Base-by-base conservation (phyloP, 1,140 invertebrate genomes). In the Drosophila sp. region DNA sequence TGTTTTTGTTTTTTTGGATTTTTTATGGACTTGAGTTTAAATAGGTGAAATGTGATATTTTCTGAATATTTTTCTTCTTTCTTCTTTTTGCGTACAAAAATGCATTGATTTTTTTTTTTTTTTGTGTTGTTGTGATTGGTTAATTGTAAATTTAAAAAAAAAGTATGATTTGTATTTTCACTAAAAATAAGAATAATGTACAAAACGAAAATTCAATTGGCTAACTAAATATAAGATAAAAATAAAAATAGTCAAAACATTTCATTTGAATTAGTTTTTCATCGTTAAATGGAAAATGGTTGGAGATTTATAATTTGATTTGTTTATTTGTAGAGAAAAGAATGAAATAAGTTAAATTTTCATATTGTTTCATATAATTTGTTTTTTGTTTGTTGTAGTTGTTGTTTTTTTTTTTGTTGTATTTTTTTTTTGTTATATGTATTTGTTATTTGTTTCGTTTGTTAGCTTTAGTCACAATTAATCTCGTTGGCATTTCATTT, bases 401-500 rank as follows among this genome's bases (percentile, higher is more conserved):
- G 68, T 17, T 66, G 40, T 41, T 29, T 17, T 17, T 60, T 41
- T 66, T 56, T 60, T 74, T 75, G 70, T 54, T 61, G 61, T 74
- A 64, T 56, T 76, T 33, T 63, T 61, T 74, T 64, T 75, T 32
- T 71, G 54, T 38, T 71, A 23, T 35, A 29, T 47, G 17, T 73
- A 30, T 63, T 54, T 64, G 33, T 30, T 41, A 41, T 54, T 40
- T 55, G 32, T 62, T 69, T 76, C 70, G 55, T 76, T 76, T 70
- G 65, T 76, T 70, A 76, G 73, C 72, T 76, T 76, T 76, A 76
- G 73, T 76, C 74, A 89, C 79, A 89, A 83, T 84, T 90, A 84
- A 89, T 90, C 84, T 89, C 84, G 77, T 77, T 87, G 80, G 79
- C 83, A 50, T 50, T 80, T 87, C 72, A 69, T 63, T 67, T 76